Base-by-base conservation (phyloP, 2,888 invertebrate genomes). In the Harpalus rufipes region DNA sequence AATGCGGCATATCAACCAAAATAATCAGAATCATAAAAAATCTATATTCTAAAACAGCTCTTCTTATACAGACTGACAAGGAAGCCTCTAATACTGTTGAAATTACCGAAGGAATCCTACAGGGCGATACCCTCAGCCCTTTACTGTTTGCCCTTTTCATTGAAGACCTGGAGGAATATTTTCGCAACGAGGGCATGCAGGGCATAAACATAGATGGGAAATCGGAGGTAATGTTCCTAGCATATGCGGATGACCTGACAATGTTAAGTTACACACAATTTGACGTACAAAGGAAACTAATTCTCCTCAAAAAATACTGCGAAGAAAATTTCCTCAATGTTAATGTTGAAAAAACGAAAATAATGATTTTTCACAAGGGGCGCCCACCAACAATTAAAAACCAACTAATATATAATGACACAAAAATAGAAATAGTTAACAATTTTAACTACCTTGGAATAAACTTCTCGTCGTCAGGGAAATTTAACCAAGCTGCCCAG, bases 271-370 rank as follows among this genome's bases (percentile, higher is more conserved):
- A 74, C 12, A 39, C 44, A 14, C 74, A n/a, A 14, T n/a, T 74
- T 44, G 44, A 74, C 3, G n/a, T 16, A 51, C 8, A 74, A 16
- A 7, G 8, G 7, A 74, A 74, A 74, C 44, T 74, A 18, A 14
- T 12, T n/a, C 16, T 18, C 16, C 44, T 74, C 1, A 3, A 14
- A 44, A 74, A 74, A 74, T 74, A 74, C 41, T 44, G 44, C 39
- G 51, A 74, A 39, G 32, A 74, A 74, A 74, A 74, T 14, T 51
- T 12, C 2, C 39, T 74, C 10, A n/a, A 21, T n/a, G 74, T 74
- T 6, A 74, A 68, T n/a, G 14, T 18, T 14, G 16, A 74, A 41
- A 74, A 74, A 41, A 74, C 51, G 12, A 51, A 74, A 74, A 74
- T 74, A 18, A 10, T 74, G 14, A 44, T 51, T 10, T 18, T 74